Evolutionary conservation across 2,113 vertebrate species (phyloP).

Genomic region (Marmota flaviventris): DNA sequence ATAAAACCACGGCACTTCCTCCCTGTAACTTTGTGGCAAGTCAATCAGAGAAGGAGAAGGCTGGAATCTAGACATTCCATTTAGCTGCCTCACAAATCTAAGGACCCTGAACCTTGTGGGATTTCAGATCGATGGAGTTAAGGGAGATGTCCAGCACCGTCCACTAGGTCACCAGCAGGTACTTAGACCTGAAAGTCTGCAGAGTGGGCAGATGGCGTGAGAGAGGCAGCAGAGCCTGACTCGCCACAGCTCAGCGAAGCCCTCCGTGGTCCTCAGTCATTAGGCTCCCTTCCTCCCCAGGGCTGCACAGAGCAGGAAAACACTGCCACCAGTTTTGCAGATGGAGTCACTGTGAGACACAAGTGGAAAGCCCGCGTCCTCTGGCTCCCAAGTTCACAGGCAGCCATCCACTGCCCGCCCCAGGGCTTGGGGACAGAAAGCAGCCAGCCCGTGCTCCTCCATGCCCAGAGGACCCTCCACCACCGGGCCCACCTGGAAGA

Average conservation of each 20-base stretch:
- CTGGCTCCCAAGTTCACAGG: not conserved
- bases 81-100: conserved; percentile 89
- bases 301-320: not conserved
- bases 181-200: conserved; percentile 88
- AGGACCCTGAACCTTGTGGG: conserved; percentile 87
- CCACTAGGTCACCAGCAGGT: conserved; percentile 89
- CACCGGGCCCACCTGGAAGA: not conserved
- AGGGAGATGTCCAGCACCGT: conserved; percentile 87
- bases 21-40: conserved; percentile 83
- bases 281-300: not conserved
- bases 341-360: not conserved
- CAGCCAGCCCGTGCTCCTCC: rapidly evolving
- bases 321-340: not conserved
- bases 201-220: conserved; percentile 86
- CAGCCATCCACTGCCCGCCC: not conserved
- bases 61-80: conserved; percentile 89
- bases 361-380: not conserved
- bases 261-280: not conserved
- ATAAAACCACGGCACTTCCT: conserved; percentile 81
- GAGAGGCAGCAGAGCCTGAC: not conserved
- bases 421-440: not conserved
- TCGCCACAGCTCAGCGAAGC: not conserved
- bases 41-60: conserved; percentile 88
- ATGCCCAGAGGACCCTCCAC: not conserved
- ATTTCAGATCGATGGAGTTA: conserved; percentile 90